These are phyloP conservation scores for Sula dactylatra DNA, from an alignment of 2,113 vertebrate genomes.

Conservation along the genomic window DNA sequence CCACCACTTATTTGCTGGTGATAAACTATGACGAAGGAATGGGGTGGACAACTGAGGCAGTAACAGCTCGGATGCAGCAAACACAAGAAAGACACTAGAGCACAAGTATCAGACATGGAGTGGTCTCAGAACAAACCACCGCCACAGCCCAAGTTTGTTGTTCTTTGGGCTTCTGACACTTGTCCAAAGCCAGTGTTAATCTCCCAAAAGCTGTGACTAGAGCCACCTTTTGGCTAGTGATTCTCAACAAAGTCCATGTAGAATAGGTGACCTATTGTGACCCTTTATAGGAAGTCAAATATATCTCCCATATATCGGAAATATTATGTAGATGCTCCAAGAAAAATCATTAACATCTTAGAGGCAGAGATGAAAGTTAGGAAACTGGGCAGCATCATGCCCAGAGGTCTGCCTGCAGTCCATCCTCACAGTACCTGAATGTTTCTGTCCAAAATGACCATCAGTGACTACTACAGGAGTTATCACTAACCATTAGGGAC, in stretches of 20 bases:
- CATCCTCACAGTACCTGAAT: neutral
- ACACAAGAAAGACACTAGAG: neutral
- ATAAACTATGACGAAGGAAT: neutral
- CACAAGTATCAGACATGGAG: rapidly evolving
- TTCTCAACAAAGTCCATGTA: neutral
- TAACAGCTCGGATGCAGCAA: rapidly evolving
- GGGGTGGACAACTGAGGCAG: neutral
- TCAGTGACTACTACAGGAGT: neutral
- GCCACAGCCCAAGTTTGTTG: neutral
- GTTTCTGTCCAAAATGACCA: neutral
- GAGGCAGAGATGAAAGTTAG: neutral
- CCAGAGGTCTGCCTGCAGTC: neutral
- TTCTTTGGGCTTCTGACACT: neutral
- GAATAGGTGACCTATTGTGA: neutral
- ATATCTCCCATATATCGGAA: neutral
- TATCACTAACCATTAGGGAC: neutral
- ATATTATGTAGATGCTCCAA: neutral
- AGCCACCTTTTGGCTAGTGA: neutral
- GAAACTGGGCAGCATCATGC: neutral
- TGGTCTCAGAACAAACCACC: neutral
- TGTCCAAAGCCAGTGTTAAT: neutral
- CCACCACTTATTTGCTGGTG: neutral
- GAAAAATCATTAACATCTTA: neutral
- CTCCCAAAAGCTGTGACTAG: neutral
- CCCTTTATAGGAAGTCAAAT: neutral